Percentiles rank a stretch among this genome's conserved stretches.
These are phyloP conservation scores for Felis chaus DNA, from an alignment of 2,113 vertebrate species.

Conservation along the genomic window DNA sequence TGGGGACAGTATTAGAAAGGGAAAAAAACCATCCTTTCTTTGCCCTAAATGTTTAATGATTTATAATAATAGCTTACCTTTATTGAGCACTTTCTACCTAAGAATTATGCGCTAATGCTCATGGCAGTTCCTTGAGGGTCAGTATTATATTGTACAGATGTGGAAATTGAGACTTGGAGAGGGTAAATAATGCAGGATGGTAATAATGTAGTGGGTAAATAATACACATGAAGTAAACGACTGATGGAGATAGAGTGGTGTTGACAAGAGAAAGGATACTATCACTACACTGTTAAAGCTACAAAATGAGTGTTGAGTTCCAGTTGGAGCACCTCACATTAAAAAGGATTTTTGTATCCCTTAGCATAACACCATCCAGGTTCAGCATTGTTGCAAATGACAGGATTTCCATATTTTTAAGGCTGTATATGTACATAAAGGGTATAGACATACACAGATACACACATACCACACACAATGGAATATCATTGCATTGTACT, in stretches of 20 bases:
- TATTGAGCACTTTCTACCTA: background rate
- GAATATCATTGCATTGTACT: background rate
- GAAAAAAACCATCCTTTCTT: background rate
- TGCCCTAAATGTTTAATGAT: background rate
- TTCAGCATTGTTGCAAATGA: background rate
- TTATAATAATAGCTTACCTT: background rate
- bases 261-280: background rate
- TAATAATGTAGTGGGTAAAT: background rate
- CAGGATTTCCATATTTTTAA: background rate
- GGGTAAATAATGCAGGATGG: background rate
- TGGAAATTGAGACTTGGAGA: background rate
- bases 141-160: background rate
- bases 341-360: background rate
- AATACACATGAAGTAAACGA: background rate
- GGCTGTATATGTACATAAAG: background rate
- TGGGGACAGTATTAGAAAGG: background rate
- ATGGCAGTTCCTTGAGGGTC: background rate
- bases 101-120: background rate
- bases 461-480: background rate
- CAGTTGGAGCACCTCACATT: background rate
- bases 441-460: background rate
- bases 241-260: background rate
- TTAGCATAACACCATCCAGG: background rate
- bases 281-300: background rate
- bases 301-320: background rate